Evolutionary conservation across 2,113 vertebrate genomes (phyloP), one percentile per base, ranked within the genome.

Genomic region (Euleptes europaea): DNA sequence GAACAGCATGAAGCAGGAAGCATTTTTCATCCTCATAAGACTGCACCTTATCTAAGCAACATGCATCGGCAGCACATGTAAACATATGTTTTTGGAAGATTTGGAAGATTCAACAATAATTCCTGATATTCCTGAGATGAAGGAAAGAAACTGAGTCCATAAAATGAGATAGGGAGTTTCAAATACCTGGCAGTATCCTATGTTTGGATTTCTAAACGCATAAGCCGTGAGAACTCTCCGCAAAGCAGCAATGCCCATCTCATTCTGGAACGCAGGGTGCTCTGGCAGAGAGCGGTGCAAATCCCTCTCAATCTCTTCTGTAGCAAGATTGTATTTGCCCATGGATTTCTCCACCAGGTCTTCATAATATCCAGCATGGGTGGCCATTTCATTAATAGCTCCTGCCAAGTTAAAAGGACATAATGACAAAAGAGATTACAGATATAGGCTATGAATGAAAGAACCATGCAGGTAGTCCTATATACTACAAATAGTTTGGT

Each of bases 251-350:
- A 99, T 99, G 76, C 99, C 99, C 96, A 99, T 99, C 94, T 99
- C 99, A 1, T 99, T 99, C 95, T 99, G 99, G 92, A 99, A 99
- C 1, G 98, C 99, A 0, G 99, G 99, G 83, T 99, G 99, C 17
- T 99, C 99, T 0, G 98, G 99, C 19, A 99, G 98, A 2, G 99
- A 99, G 89, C 99, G 98, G 91, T 99, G 99, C 65, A 99, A 94
- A 92, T 99, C 99, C 35, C 99, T 93, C 95, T 99, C 99, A 4
- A 99, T 99, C 96, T 99, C 99, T 91, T 99, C 99, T 0, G 99
- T 99, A 40, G 98, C 99, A 54, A 99, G 97, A 85, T 99, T 99
- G 73, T 98, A 99, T 88, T 98, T 98, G 8, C 99, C 99, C 98
- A 99, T 99, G 0, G 98, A 99, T 93, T 97, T 98, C 93, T 99